Evolutionary conservation across 1,140 invertebrate genomes (phyloP).

Genomic region (Phortica variegata): DNA sequence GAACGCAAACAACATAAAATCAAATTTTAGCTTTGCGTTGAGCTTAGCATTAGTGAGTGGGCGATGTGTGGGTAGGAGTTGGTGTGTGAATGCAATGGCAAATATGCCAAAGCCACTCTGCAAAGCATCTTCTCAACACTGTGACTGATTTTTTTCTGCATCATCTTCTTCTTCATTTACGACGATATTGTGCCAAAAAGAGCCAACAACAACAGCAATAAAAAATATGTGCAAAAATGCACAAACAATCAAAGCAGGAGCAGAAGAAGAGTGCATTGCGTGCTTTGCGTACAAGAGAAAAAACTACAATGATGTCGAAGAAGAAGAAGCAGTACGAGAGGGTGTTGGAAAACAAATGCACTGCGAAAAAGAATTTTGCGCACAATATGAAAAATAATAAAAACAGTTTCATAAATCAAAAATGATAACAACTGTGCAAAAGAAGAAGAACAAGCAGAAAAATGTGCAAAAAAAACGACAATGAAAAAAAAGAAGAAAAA

Average conservation of each 20-base stretch:
- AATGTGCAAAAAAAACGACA: background rate
- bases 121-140: slow-evolving; percentile 28
- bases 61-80: too few relatives aligned
- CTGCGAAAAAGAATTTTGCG: slow-evolving; percentile 2
- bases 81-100: too few relatives aligned
- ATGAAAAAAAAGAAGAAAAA: too few relatives aligned
- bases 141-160: slow-evolving; percentile 9
- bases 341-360: too few relatives aligned
- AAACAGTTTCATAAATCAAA: slow-evolving; percentile 55
- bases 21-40: too few relatives aligned
- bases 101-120: too few relatives aligned
- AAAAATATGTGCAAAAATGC: slow-evolving; percentile 33
- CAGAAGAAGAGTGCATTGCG: background rate
- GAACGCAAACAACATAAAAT: slow-evolving; percentile 48
- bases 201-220: background rate
- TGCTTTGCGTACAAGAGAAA: too few relatives aligned
- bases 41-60: too few relatives aligned
- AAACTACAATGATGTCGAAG: too few relatives aligned
- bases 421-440: slow-evolving; percentile 30
- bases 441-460: slow-evolving; percentile 14
- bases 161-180: background rate
- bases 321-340: background rate
- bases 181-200: slow-evolving; percentile 9
- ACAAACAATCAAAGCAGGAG: slow-evolving; percentile 37
- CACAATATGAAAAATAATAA: slow-evolving; percentile 55